A percentile compares a stretch with the other conserved stretches of the same genome.
Evolutionary conservation across 2,888 invertebrate genomes (phyloP).

Genomic region (Leptarthrus brevirostris): DNA sequence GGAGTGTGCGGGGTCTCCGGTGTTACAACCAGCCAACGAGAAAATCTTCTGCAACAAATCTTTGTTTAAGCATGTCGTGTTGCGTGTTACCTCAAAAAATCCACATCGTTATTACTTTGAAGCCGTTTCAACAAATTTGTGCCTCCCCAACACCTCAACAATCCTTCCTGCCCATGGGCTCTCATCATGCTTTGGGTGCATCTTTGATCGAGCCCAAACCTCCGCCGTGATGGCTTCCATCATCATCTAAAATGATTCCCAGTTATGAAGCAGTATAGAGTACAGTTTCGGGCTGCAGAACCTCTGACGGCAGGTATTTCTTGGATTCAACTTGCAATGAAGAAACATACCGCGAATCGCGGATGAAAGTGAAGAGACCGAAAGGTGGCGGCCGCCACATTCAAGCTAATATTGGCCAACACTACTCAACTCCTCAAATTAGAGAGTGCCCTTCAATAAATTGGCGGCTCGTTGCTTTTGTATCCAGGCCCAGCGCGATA

Average conservation of each 20-base stretch:
- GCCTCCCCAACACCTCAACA: constrained; percentile 7
- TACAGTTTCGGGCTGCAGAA: constrained; percentile 19
- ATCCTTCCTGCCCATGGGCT: constrained; percentile 7
- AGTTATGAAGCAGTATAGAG: not conserved
- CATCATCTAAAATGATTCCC: constrained; percentile 14
- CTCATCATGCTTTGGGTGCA: constrained; percentile 1
- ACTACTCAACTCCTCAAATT: constrained; percentile 53
- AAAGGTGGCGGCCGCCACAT: constrained; percentile 40
- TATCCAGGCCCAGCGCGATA: constrained; percentile 56
- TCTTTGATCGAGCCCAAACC: not conserved
- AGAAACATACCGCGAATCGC: too few species aligned
- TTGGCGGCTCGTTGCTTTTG: constrained; percentile 63
- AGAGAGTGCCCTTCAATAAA: constrained; percentile 62
- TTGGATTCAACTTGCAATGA: not conserved
- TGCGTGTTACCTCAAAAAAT: constrained; percentile 58
- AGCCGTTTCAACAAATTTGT: constrained; percentile 51
- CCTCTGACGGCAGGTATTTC: not conserved
- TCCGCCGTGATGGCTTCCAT: constrained; percentile 36
- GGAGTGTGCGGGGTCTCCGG: not conserved
- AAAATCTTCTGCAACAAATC: constrained; percentile 54
- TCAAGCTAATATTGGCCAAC: constrained; percentile 44
- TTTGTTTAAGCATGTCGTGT: constrained; percentile 58
- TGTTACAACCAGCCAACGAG: constrained; percentile 10
- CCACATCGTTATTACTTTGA: constrained; percentile 58
- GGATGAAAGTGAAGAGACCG: constrained; percentile 27